Base-by-base conservation (phyloP, 2,888 invertebrate genomes). In the Drymonia ruficornis region DNA sequence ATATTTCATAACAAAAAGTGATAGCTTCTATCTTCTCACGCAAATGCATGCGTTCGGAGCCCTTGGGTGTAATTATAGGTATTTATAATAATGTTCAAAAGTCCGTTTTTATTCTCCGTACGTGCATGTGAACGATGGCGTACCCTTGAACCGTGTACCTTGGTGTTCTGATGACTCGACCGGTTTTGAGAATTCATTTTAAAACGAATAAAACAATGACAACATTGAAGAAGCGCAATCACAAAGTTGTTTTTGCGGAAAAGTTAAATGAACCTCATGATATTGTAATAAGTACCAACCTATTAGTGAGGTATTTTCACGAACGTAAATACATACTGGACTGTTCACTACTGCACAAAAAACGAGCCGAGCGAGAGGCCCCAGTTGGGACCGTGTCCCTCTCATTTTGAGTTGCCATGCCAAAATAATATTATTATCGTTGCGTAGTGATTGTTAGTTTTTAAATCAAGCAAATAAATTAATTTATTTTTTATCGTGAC, bases 131-230 rank as follows among this genome's bases (percentile, higher is more conserved):
- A 29, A 28, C 42, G 29, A 28, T 16, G 47, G 42, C 38, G 11
- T 65, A 65, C 55, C 70, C 71, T 70, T 70, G 68, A 70, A 70
- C 61, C 50, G 45, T 19, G 45, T 56, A 62, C 50, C 58, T 58
- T 49, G 45, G 44, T 55, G 42, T 57, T 34, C 56, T 48, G 63
- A 66, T 68, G 64, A 44, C 45, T 50, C 49, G 56, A 70, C 71
- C 61, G 69, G 70, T 70, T 70, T 57, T 2, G 4, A 53, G 50
- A 55, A 23, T 61, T 68, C 50, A 55, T 61, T 60, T 56, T 57
- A 44, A 42, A 23, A 23, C 5, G 16, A 19, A 23, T 44, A 42
- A 42, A 42, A 42, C 40, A 16, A 38, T 42, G 8, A 19, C 43
- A 19, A 13, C 11, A 43, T 19, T 18, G 18, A 19, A 19, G 23